Evolutionary conservation across 2,797 vertebrate species (phyloP), one percentile per base, ranked within the genome.

Genomic region (Aselliscus stoliczkanus): DNA sequence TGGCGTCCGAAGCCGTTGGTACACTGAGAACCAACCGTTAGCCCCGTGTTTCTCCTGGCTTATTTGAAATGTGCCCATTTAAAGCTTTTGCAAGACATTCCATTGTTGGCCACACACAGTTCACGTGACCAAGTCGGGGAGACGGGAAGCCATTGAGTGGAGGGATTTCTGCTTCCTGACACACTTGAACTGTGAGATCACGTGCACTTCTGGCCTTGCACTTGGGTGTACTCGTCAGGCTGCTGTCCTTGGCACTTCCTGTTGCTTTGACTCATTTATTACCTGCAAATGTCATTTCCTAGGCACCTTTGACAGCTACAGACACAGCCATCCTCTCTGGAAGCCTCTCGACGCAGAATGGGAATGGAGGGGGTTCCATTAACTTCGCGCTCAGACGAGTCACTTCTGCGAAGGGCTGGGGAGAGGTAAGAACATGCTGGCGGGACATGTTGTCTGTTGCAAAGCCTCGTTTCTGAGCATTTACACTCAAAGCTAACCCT

Each of bases 301-400:
- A 99, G 99, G 99, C 99, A 52, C 99, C 99, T 20, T 98, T 99
- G 65, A 99, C 99, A 27, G 98, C 99, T 44, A 99, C 98, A 70
- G 99, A 99, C 98, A 99, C 99, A 1, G 99, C 99, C 69, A 98
- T 99, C 98, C 98, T 99, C 44, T 99, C 99, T 10, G 99, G 99
- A 93, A 99, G 99, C 97, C 99, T 99, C 96, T 99, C 99, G 6
- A 99, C 99, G n/a, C 99, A 99, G 98, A 99, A 99, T 6, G 99
- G 99, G 93, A 99, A 99, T 0, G 99, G 99, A 96, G 99, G 99
- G 0, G 99, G 99, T 50, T 99, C 99, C 23, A 98, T 99, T 96
- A 99, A 99, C 98, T 91, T 99, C 94, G 99, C 99, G 4, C 98
- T 99, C 86, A 98, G 99, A 94, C 98, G 99, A 96, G 99, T 99